Evolutionary conservation across 2,888 invertebrate genomes (phyloP).

Genomic region (Brenthis hecate): DNA sequence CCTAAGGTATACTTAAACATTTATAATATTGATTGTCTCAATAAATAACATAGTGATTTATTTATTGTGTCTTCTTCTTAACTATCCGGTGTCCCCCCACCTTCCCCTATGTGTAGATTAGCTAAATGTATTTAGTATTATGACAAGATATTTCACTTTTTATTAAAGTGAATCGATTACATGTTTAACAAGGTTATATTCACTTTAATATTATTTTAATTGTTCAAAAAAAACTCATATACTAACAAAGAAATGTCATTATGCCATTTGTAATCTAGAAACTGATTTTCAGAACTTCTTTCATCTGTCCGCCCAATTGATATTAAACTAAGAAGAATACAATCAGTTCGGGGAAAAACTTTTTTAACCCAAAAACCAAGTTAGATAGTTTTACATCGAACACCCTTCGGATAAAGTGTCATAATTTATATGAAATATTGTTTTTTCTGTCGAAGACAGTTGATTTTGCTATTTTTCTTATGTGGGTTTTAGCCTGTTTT

Average conservation of each 20-base stretch:
- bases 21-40: no score
- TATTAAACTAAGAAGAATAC: conserved; percentile 51
- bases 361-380: conserved; percentile 57
- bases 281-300: conserved; percentile 9
- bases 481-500: background rate
- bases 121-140: no score
- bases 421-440: conserved; percentile 74
- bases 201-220: no score
- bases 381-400: conserved; percentile 73
- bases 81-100: no score
- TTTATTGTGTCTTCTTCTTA: no score
- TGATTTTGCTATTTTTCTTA: conserved; percentile 50
- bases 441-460: conserved; percentile 57
- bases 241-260: background rate
- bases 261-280: background rate
- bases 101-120: no score
- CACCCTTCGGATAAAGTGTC: conserved; percentile 74
- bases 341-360: conserved; percentile 49
- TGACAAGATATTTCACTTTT: no score
- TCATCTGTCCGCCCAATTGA: conserved; percentile 13
- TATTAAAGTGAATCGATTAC: no score
- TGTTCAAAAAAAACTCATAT: background rate
- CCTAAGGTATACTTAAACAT: no score
- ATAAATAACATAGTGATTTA: no score
- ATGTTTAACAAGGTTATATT: no score